Evolutionary conservation across 2,113 vertebrate species (phyloP).

Genomic region (Ploceus nigricollis): DNA sequence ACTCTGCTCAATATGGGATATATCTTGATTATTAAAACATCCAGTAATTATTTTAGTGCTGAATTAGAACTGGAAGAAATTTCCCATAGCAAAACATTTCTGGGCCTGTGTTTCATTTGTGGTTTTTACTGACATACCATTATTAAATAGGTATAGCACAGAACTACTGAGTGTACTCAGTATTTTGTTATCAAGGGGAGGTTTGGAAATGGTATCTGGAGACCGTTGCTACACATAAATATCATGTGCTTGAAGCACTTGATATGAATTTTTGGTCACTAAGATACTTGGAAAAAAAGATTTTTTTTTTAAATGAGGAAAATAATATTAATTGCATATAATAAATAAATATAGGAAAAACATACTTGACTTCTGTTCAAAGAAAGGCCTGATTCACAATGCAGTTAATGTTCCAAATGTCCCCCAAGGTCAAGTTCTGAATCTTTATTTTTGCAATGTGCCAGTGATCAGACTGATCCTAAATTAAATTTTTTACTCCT

Average conservation of each 20-base stretch:
- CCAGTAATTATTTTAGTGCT: neutral
- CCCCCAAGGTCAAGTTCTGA: neutral
- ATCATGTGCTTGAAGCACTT: neutral
- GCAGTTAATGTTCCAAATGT: neutral
- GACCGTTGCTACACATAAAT: neutral
- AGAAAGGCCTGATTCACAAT: neutral
- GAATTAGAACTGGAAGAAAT: neutral
- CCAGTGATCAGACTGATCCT: neutral
- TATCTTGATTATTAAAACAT: neutral
- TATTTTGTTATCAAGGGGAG: neutral
- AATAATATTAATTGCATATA: neutral
- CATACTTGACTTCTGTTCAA: neutral
- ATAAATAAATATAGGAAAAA: neutral
- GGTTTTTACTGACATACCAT: neutral
- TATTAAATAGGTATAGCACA: neutral
- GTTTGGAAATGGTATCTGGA: neutral
- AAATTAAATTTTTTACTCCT: neutral
- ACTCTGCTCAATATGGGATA: neutral
- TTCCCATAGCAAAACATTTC: neutral
- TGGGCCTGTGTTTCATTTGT: neutral
- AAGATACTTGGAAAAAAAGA: neutral
- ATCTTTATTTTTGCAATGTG: neutral
- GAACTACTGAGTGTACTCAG: neutral
- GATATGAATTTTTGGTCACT: neutral
- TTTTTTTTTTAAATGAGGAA: neutral